phyloP scores from a whole-genome alignment of 2,113 vertebrate species.

The Pontoporia blainvillei region DNA sequence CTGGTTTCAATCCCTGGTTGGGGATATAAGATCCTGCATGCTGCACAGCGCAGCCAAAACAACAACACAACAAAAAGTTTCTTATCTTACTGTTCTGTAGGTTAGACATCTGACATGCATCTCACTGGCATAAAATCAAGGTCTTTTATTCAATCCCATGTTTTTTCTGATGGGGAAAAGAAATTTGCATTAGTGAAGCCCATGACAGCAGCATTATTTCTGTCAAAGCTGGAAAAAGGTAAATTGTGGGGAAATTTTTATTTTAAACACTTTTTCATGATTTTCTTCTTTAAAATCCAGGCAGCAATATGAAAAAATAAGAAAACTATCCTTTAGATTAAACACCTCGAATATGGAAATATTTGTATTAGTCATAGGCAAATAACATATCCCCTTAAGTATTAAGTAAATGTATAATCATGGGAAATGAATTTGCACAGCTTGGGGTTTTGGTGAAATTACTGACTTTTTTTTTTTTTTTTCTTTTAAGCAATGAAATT shows the following conservation, averaged over 20 bases:
- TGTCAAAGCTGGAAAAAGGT: not conserved
- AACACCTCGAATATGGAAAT: not conserved
- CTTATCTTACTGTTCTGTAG: not conserved
- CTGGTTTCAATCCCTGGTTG: no score
- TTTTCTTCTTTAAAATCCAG: conserved; percentile 16
- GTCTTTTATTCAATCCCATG: not conserved
- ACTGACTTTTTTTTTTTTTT: conserved; percentile 29
- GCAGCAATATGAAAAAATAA: not conserved
- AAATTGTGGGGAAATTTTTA: not conserved
- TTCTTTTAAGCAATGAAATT: conserved; percentile 37
- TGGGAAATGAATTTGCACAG: conserved; percentile 32
- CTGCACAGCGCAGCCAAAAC: no score
- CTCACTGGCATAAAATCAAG: not conserved
- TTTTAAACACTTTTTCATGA: not conserved
- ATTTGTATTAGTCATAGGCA: not conserved
- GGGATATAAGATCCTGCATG: no score
- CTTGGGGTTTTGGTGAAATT: not conserved
- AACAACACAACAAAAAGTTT: not conserved
- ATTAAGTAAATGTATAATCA: conserved; percentile 19
- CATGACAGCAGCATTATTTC: not conserved
- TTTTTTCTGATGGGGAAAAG: not conserved
- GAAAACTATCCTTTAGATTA: not conserved
- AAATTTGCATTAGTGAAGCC: not conserved
- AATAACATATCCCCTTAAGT: not conserved
- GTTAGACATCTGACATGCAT: not conserved